Evolutionary conservation across 2,113 vertebrate genomes (phyloP), one percentile per base, ranked within the genome.

Genomic region (Ivindomyrus marchei): DNA sequence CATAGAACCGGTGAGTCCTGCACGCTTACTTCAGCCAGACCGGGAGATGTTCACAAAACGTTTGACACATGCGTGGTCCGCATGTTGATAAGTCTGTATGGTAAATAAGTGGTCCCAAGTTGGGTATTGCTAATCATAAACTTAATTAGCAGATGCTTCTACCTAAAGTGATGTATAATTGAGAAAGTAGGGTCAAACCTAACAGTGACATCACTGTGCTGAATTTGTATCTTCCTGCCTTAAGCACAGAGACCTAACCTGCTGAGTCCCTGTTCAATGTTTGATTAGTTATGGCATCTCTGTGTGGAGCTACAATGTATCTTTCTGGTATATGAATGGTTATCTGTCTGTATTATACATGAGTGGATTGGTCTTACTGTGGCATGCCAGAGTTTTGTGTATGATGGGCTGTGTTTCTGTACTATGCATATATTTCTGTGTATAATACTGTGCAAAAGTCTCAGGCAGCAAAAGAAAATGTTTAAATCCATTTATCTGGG

Each of bases 1-100:
- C 15, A 49, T 95, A 19, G 97, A 97, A 88, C 95, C 95, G 91
- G 97, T 98, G 92, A 97, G 96, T 56, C 89, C 11, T 11, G 70
- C 49, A 89, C 85, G 52, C 74, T 17, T n/a, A 66, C 39, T 46
- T 24, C 62, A 52, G 19, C 39, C 45, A 3, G 17, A 46, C 21
- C 17, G 1, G 42, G 4, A 70, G 9, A 66, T 13, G 42, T 49
- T 39, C 70, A n/a, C 46, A 42, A 27, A 31, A 21, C 10, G 21
- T 10, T 10, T 58, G 42, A 17, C 56, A 24, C 39, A 17, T 17
- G 11, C 42, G 4, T 27, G 21, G 21, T n/a, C 5, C 31, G 8
- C 56, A 42, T 42, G 50, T 45, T 24, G 10, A n/a, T 77, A 31
- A 9, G 31, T 89, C 56, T 74, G 62, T 77, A 13, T 10, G 39